These are phyloP conservation scores for Meiosimyza platycephala DNA, from an alignment of 2,888 invertebrate species.

Conservation along the genomic window DNA sequence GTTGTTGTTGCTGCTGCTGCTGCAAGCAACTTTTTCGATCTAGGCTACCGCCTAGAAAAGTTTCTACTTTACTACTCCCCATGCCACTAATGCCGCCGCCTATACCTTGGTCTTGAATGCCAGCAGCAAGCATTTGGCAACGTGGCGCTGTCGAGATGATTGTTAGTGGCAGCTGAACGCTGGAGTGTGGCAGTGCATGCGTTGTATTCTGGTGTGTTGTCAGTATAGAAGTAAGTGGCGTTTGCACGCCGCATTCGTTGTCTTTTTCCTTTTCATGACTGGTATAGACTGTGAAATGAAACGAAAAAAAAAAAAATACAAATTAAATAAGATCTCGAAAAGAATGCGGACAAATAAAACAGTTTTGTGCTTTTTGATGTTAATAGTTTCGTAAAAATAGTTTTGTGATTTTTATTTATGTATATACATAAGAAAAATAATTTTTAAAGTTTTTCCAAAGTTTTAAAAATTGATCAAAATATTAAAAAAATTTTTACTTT, in stretches of 20 bases:
- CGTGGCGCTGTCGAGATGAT: conserved; percentile 64
- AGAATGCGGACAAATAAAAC: conserved; percentile 3
- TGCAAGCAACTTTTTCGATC: conserved; percentile 45
- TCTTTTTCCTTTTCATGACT: conserved; percentile 66
- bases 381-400: too few relatives aligned
- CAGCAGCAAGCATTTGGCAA: conserved; percentile 54
- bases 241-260: conserved; percentile 59
- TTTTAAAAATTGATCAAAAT: too few relatives aligned
- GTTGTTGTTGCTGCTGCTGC: conserved; percentile 35
- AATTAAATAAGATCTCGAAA: conserved; percentile 5
- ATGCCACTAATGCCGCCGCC: neutral
- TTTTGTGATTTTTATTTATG: too few relatives aligned
- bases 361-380: neutral
- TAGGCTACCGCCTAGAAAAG: conserved; percentile 53
- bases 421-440: too few relatives aligned
- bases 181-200: conserved; percentile 44
- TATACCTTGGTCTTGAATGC: neutral
- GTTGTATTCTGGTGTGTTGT: conserved; percentile 9
- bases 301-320: conserved; percentile 22
- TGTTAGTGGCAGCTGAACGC: conserved; percentile 62
- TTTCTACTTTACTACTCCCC: conserved; percentile 49
- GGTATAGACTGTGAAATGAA: conserved; percentile 60
- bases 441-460: too few relatives aligned
- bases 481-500: too few relatives aligned
- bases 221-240: conserved; percentile 46